A percentile compares a stretch with the other conserved stretches of the same genome.
Conservation (phyloP, 2,888 invertebrate species). For the Drosophila anomalipes region DNA sequence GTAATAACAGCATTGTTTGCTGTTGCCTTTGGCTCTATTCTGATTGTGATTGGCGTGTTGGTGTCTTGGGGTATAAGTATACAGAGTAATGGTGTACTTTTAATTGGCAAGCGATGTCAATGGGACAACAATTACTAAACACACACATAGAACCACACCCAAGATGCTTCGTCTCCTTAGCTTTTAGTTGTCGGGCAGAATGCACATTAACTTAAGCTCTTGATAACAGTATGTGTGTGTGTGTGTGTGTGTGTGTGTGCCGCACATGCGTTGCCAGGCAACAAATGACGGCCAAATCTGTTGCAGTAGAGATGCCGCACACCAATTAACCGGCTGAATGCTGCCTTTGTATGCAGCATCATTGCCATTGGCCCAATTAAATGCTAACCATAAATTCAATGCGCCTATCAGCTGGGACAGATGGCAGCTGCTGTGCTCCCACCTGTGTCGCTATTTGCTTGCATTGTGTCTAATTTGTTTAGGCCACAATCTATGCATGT, state of each 20-base stretch:
- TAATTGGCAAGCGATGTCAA: conserved; percentile 57
- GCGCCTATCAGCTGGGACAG: conserved; percentile 49
- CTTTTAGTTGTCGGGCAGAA: conserved; percentile 6
- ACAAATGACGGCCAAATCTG: conserved; percentile 74
- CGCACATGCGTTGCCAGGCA: conserved; percentile 29
- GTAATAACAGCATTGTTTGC: conserved; percentile 42
- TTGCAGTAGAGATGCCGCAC: conserved; percentile 65
- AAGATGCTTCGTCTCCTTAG: not conserved
- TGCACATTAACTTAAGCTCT: conserved; percentile 4
- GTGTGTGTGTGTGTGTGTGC: conserved; percentile 17
- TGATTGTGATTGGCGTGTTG: conserved; percentile 12
- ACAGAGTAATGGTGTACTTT: conserved; percentile 65
- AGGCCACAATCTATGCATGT: not conserved
- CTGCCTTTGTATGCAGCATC: conserved; percentile 21
- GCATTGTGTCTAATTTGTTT: conserved; percentile 34
- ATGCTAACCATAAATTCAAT: conserved; percentile 73
- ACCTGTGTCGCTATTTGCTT: conserved; percentile 32
- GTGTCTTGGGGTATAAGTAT: conserved; percentile 17
- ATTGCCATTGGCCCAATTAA: conserved; percentile 69
- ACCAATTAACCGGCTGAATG: conserved; percentile 48
- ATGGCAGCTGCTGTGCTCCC: not conserved
- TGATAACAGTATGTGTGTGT: conserved; percentile 37
- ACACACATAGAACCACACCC: conserved; percentile 6
- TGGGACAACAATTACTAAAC: not conserved
- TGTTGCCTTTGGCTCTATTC: conserved; percentile 15